A percentile compares a stretch with the other conserved stretches of the same genome.
Conservation (phyloP, 2,113 vertebrate genomes). For the Chaetura pelagica region DNA sequence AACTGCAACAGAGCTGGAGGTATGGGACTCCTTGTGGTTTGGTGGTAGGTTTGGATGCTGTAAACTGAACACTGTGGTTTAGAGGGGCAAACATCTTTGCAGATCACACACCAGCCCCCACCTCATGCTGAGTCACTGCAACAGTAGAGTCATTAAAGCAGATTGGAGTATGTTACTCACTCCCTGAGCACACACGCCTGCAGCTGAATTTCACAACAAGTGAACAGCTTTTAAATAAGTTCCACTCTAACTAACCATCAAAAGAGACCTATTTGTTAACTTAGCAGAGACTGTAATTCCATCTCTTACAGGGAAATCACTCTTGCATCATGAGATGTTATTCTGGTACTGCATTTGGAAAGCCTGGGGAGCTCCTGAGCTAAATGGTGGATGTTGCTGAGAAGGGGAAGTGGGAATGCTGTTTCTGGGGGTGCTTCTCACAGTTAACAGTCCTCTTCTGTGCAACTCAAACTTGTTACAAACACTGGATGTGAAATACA, state of each 20-base stretch:
- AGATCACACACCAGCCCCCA: background rate
- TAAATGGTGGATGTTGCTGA: background rate
- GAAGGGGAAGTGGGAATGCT: background rate
- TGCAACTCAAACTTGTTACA: background rate
- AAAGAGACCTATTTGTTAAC: background rate
- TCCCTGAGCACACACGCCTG: background rate
- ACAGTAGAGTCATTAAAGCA: background rate
- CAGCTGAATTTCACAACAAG: background rate
- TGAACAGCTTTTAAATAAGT: background rate
- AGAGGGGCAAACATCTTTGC: background rate
- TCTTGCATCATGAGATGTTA: background rate
- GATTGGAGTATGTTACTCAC: fast-evolving
- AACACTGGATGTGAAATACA: constrained; percentile 9
- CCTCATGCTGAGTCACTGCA: fast-evolving
- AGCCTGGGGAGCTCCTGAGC: background rate
- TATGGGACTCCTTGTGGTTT: background rate
- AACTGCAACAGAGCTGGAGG: background rate
- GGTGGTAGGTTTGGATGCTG: background rate
- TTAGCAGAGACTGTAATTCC: background rate
- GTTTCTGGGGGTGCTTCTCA: background rate
- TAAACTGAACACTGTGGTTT: fast-evolving
- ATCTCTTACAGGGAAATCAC: background rate
- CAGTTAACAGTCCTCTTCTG: background rate
- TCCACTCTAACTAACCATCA: background rate
- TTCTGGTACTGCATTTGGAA: fast-evolving